Evolutionary conservation across 2,888 invertebrate genomes (phyloP), one percentile per base, ranked within the genome.

Genomic region (Penaeus monodon): DNA sequence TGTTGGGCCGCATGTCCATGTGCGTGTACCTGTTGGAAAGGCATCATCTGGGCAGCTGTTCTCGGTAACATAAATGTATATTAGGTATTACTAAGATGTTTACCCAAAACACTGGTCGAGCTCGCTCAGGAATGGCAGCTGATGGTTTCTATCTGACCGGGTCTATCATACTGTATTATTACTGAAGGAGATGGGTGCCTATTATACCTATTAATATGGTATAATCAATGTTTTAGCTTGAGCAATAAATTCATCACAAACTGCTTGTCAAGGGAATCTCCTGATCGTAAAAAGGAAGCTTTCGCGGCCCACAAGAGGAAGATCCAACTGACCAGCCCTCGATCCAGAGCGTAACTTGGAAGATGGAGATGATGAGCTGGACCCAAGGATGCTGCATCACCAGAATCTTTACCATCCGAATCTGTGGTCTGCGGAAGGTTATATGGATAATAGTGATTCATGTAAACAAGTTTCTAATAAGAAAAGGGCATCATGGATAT

Each of bases 381-480:
- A 89, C 84, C 80, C 88, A 85, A 22, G 81, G 88, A 73, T 89
- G 88, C 29, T 89, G 89, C 83, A 88, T 57, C 33, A 89, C 81
- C 83, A 89, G 73, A 24, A 84, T 44, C 81, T 83, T 88, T 8
- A 89, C 49, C 49, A 89, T 66, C 17, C 83, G 82, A 29, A 89
- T 83, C 76, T 89, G 89, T 27, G 44, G 66, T 57, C 89, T 89
- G 89, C 2, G 70, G n/a, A 24, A n/a, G 27, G 66, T 63, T 73
- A 38, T 63, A 29, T 27, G 66, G 38, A 24, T 22, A 29, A 29
- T 24, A 79, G 24, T 20, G 33, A 49, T 24, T 14, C 44, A n/a
- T 44, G 17, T 12, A 20, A 33, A 80, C n/a, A 17, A 10, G 17
- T 57, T 14, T 20, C 14, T 12, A 57, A 1, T 38, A 57, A 57